Conservation (phyloP, 2,797 vertebrate species). For the Astyanax mexicanus region DNA sequence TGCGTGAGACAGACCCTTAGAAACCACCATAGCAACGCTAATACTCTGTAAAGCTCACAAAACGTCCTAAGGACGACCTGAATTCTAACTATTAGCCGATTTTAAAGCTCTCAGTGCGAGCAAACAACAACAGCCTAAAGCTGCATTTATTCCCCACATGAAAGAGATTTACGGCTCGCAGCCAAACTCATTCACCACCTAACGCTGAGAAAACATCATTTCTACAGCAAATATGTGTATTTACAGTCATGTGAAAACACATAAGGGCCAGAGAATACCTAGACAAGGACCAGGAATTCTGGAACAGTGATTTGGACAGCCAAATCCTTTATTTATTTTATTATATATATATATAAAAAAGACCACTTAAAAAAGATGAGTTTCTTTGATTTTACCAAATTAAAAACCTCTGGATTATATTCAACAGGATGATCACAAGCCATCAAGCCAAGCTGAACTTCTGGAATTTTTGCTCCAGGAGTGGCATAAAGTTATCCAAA, state of each 20-base stretch:
- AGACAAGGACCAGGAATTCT: too few species aligned
- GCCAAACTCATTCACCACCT: background rate
- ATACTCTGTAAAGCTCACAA: slow-evolving; percentile 35
- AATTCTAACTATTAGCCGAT: slow-evolving; percentile 28
- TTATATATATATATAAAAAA: too few species aligned
- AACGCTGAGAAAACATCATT: background rate
- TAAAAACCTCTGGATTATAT: too few species aligned
- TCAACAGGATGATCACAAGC: too few species aligned
- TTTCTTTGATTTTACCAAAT: too few species aligned
- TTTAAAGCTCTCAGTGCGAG: slow-evolving; percentile 7
- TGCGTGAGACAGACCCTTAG: slow-evolving; percentile 44
- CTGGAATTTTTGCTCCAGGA: too few species aligned
- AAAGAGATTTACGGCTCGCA: slow-evolving; percentile 2
- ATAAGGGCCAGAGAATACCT: too few species aligned
- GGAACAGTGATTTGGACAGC: too few species aligned
- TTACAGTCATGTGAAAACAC: background rate
- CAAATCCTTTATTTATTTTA: too few species aligned
- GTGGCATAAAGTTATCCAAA: too few species aligned
- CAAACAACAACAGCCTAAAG: slow-evolving; percentile 18
- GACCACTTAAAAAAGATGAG: too few species aligned
- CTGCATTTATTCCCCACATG: slow-evolving; percentile 23
- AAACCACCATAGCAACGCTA: slow-evolving; percentile 57
- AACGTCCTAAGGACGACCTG: slow-evolving; percentile 24
- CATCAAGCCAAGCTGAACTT: too few species aligned
- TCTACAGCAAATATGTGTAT: background rate